A percentile compares a stretch with the other conserved stretches of the same genome.
Conservation (phyloP, 2,113 vertebrate genomes). For the Pseudonaja textilis region DNA sequence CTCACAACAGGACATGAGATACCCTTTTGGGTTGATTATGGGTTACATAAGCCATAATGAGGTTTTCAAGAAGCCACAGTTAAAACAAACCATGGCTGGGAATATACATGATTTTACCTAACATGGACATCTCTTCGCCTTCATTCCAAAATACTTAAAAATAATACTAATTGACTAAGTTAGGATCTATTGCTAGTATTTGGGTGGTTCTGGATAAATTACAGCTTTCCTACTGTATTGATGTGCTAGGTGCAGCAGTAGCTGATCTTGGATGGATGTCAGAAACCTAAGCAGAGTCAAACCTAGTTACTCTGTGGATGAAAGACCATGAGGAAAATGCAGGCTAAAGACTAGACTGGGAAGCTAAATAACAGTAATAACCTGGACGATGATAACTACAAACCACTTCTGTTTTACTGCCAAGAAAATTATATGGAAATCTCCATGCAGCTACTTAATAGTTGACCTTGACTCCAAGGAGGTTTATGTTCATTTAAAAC, state of each 20-base stretch:
- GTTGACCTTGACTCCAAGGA: not conserved
- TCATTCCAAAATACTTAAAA: not conserved
- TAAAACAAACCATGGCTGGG: not conserved
- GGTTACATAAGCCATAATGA: not conserved
- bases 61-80: not conserved
- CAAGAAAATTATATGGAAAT: not conserved
- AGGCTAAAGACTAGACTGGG: not conserved
- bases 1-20: not conserved
- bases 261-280: not conserved
- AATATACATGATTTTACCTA: not conserved
- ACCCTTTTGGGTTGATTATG: not conserved
- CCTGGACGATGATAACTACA: not conserved
- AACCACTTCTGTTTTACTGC: not conserved
- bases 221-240: not conserved
- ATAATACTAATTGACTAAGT: not conserved
- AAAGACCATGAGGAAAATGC: not conserved
- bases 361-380: not conserved
- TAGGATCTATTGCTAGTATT: not conserved
- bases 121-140: not conserved
- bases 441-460: not conserved
- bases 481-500: not conserved
- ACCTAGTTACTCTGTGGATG: not conserved
- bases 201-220: not conserved
- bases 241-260: not conserved
- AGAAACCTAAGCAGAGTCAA: not conserved